Conservation (phyloP, 2,113 vertebrate species). For the Phalacrocorax brasilianus region DNA sequence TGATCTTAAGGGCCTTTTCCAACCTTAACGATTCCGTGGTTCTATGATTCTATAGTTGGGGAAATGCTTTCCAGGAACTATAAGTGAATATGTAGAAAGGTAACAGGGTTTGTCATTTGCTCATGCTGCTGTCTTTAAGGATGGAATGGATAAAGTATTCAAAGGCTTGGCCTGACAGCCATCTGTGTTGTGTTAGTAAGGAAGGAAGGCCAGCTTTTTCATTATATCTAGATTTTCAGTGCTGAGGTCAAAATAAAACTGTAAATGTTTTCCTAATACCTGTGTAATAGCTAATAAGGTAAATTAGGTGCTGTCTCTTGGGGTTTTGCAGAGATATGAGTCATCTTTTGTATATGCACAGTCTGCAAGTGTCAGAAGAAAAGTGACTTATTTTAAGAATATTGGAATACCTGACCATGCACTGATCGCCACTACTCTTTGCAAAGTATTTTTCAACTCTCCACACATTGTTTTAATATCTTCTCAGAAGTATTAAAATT, state of each 20-base stretch:
- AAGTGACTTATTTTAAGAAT: background rate
- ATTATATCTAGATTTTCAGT: background rate
- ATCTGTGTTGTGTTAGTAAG: background rate
- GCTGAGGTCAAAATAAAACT: background rate
- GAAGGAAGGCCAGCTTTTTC: background rate
- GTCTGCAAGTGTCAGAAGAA: background rate
- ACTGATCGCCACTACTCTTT: background rate
- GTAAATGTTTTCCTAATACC: background rate
- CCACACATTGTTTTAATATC: background rate
- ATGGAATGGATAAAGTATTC: fast-evolving
- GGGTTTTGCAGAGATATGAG: background rate
- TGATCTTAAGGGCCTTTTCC: no score
- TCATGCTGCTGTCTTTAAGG: background rate
- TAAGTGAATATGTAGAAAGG: background rate
- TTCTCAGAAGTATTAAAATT: background rate
- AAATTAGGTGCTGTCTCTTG: background rate
- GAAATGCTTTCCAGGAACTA: background rate
- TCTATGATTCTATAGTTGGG: background rate
- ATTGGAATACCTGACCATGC: background rate
- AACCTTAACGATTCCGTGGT: no score
- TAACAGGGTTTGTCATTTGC: background rate
- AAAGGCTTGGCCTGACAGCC: background rate
- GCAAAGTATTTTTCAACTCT: background rate
- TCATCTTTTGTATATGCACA: background rate
- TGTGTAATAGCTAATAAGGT: background rate